A percentile compares a stretch with the other conserved stretches of the same genome.
Evolutionary conservation across 2,113 vertebrate genomes (phyloP).

Genomic region (Nibea coibor): DNA sequence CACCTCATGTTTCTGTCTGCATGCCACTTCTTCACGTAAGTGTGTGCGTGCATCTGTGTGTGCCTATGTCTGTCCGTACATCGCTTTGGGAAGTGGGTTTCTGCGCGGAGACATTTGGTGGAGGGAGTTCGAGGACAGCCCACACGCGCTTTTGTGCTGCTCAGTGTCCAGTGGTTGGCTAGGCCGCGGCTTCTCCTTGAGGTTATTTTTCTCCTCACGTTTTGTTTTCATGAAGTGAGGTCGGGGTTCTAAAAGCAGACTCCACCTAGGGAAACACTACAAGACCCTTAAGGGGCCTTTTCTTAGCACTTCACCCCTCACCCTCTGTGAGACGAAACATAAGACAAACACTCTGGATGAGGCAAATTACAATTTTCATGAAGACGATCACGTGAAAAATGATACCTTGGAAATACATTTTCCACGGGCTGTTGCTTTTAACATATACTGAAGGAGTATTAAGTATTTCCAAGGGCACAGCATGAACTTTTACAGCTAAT

Average conservation of each 20-base stretch:
- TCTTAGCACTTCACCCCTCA: constrained; percentile 53
- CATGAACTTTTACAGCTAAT: constrained; percentile 36
- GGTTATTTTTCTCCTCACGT: constrained; percentile 75
- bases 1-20: constrained; percentile 22
- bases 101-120: constrained; percentile 56
- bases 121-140: constrained; percentile 78
- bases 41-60: neutral
- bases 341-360: constrained; percentile 31
- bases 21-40: neutral
- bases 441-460: constrained; percentile 1
- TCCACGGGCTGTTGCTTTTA: constrained; percentile 27
- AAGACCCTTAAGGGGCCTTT: constrained; percentile 62
- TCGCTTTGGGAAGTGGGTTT: constrained; percentile 72
- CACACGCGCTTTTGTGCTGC: constrained; percentile 75
- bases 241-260: constrained; percentile 79
- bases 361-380: constrained; percentile 31
- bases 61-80: neutral
- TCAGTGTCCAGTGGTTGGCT: constrained; percentile 74
- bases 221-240: constrained; percentile 77
- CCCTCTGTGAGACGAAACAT: constrained; percentile 30
- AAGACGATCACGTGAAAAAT: constrained; percentile 17
- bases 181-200: constrained; percentile 79
- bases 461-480: constrained; percentile 17
- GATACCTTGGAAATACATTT: constrained; percentile 35
- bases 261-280: constrained; percentile 68